phyloP scores from a whole-genome alignment of 2,888 invertebrate species.

The Lottia scabra region DNA sequence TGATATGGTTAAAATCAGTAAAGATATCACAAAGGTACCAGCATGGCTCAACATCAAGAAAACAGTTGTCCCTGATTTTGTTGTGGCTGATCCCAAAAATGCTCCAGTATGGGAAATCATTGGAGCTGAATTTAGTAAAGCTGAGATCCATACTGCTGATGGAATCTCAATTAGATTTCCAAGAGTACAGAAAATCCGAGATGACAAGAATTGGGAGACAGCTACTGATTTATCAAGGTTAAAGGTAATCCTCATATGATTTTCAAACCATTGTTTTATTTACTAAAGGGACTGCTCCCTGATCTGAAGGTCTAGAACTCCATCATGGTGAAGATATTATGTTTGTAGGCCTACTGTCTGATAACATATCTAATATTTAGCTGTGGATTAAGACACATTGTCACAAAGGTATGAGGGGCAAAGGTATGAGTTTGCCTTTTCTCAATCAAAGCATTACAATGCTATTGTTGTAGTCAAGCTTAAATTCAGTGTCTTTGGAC shows the following conservation, averaged over 20 bases:
- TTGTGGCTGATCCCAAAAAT: slow-evolving; percentile 83
- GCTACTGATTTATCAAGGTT: slow-evolving; percentile 79
- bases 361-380: too few species aligned
- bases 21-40: slow-evolving; percentile 63
- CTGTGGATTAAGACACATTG: too few species aligned
- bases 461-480: too few species aligned
- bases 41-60: slow-evolving; percentile 67
- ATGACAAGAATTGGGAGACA: slow-evolving; percentile 86
- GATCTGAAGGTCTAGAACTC: too few species aligned
- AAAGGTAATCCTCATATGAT: slow-evolving; percentile 45
- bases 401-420: too few species aligned
- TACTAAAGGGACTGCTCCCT: too few species aligned
- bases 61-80: slow-evolving; percentile 90
- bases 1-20: slow-evolving; percentile 84
- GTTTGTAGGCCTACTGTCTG: too few species aligned
- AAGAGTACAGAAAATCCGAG: slow-evolving; percentile 79
- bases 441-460: too few species aligned
- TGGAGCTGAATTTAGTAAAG: slow-evolving; percentile 75
- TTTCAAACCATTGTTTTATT: too few species aligned
- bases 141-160: slow-evolving; percentile 85
- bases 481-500: background rate
- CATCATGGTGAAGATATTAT: too few species aligned
- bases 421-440: too few species aligned
- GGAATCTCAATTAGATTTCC: slow-evolving; percentile 96
- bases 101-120: slow-evolving; percentile 95